A percentile compares a stretch with the other conserved stretches of the same genome.
Conservation (phyloP, 2,113 vertebrate genomes). For the Chionomys nivalis region DNA sequence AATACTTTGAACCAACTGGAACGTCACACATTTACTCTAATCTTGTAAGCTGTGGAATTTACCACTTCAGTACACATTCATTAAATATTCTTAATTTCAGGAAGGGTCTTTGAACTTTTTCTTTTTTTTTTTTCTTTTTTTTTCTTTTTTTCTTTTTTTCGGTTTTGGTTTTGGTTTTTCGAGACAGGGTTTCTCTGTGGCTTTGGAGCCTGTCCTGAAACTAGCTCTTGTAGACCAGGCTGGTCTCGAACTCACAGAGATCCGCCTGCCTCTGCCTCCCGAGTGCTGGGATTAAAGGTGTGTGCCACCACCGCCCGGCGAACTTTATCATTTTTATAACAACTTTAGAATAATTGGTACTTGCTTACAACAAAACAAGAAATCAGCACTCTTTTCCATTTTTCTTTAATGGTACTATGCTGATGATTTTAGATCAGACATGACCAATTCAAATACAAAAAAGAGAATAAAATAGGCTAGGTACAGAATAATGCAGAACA, state of each 20-base stretch:
- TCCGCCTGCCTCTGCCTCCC: too few species aligned
- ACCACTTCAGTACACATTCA: background rate
- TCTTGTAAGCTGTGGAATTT: background rate
- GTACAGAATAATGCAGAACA: background rate
- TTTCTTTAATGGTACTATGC: background rate
- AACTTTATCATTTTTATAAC: conserved; percentile 13
- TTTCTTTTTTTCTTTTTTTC: background rate
- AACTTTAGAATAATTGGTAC: background rate
- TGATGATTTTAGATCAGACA: background rate
- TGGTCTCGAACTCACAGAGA: too few species aligned
- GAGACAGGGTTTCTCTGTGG: too few species aligned
- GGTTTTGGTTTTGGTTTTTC: too few species aligned
- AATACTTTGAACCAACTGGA: background rate
- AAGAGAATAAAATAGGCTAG: background rate
- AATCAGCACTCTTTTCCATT: background rate
- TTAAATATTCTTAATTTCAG: background rate
- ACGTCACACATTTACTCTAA: background rate
- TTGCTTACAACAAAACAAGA: conserved; percentile 19
- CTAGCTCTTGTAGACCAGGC: too few species aligned
- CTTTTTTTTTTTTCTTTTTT: background rate
- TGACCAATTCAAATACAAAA: background rate
- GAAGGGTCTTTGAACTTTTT: too few species aligned
- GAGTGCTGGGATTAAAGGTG: too few species aligned
- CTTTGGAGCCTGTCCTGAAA: too few species aligned
- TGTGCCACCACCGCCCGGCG: too few species aligned